These are phyloP conservation scores for Micrasema longulum DNA, from an alignment of 1,140 invertebrate species.

Conservation along the genomic window DNA sequence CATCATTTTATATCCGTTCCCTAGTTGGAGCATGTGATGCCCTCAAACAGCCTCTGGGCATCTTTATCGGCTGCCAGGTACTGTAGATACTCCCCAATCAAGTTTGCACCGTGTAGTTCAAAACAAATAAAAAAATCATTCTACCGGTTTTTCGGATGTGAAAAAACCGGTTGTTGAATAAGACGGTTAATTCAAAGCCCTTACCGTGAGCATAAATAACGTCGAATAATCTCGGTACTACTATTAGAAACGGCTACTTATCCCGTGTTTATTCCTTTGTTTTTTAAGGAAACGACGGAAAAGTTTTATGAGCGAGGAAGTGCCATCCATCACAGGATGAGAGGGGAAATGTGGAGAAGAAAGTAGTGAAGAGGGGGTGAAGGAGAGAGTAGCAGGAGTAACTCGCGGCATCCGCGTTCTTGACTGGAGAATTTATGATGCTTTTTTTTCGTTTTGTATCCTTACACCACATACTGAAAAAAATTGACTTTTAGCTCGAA, in stretches of 20 bases:
- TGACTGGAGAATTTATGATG: conserved; percentile 1
- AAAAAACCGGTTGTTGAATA: too few species aligned
- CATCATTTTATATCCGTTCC: too few species aligned
- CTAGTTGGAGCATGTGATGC: too few species aligned
- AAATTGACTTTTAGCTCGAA: background rate
- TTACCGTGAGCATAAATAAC: conserved; percentile 15
- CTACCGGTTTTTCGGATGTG: too few species aligned
- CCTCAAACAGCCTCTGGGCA: too few species aligned
- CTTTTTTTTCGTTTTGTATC: conserved; percentile 8
- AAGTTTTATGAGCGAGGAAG: conserved; percentile 30
- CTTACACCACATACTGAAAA: background rate
- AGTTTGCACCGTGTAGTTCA: too few species aligned
- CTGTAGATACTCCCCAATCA: too few species aligned
- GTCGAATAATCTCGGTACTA: conserved; percentile 15
- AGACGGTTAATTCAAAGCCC: too few species aligned
- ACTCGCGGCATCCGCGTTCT: conserved; percentile 4
- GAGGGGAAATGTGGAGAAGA: too few species aligned
- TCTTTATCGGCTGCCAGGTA: too few species aligned
- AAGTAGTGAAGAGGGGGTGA: background rate
- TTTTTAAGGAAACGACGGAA: conserved; percentile 17
- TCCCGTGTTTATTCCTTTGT: conserved; percentile 25
- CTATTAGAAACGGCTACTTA: conserved; percentile 22
- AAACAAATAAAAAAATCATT: too few species aligned
- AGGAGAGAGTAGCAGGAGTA: background rate
- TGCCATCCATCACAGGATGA: conserved; percentile 9